Evolutionary conservation across 1,140 invertebrate genomes (phyloP).

Genomic region (Adoxophyes honmai): DNA sequence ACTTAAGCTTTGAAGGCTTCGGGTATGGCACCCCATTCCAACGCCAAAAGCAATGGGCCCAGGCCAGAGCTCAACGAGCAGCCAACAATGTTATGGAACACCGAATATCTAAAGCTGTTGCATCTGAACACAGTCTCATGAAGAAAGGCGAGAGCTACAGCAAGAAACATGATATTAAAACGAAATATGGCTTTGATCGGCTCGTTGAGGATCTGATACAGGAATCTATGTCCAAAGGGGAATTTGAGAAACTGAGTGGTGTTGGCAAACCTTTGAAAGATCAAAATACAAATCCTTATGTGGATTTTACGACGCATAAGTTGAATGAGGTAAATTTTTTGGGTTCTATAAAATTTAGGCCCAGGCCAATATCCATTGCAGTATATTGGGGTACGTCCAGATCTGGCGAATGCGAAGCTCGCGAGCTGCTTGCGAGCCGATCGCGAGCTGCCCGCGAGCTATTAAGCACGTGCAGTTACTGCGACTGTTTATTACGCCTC

Average conservation of each 20-base stretch:
- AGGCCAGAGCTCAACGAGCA: constrained; percentile 84
- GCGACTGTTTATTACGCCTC: too few relatives aligned
- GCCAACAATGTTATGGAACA: constrained; percentile 87
- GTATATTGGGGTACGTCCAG: too few relatives aligned
- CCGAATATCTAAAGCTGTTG: constrained; percentile 81
- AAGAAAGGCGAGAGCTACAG: constrained; percentile 79
- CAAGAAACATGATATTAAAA: constrained; percentile 85
- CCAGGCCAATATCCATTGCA: too few relatives aligned
- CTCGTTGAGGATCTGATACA: constrained; percentile 94
- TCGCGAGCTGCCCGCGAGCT: too few relatives aligned
- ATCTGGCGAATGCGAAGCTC: too few relatives aligned
- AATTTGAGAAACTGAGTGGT: constrained; percentile 90
- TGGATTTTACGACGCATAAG: constrained; percentile 93
- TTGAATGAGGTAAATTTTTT: constrained; percentile 84
- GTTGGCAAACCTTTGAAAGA: constrained; percentile 87
- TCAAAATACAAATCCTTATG: constrained; percentile 86
- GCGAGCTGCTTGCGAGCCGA: too few relatives aligned
- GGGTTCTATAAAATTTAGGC: neutral
- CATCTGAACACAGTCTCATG: constrained; percentile 83
- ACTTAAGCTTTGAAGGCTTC: constrained; percentile 87
- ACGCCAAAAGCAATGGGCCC: constrained; percentile 85
- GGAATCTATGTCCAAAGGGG: constrained; percentile 91
- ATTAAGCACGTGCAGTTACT: too few relatives aligned
- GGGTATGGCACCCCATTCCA: constrained; percentile 87
- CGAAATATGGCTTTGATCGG: constrained; percentile 90